These are phyloP conservation scores for Gambusia yucatana DNA, from an alignment of 2,797 vertebrate genomes.

Conservation along the genomic window DNA sequence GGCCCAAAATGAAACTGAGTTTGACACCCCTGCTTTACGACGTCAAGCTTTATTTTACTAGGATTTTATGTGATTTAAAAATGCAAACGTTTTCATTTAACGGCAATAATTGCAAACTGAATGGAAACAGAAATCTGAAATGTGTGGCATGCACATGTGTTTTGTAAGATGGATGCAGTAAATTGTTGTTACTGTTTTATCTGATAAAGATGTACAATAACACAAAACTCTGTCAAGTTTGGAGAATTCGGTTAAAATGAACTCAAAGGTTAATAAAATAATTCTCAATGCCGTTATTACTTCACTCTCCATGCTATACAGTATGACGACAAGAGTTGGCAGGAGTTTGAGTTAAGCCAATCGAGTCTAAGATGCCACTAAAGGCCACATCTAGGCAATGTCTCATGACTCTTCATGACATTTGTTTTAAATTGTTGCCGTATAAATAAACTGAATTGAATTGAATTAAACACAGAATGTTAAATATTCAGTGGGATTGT, in stretches of 20 bases:
- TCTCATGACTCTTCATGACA: no score
- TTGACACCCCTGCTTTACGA: no score
- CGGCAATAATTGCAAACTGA: background rate
- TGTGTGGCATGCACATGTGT: background rate
- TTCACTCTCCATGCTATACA: background rate
- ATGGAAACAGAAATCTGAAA: background rate
- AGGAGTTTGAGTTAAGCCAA: no score
- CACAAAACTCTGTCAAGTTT: background rate
- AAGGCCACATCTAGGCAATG: no score
- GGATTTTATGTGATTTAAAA: background rate
- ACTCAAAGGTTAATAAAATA: background rate
- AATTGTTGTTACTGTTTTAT: background rate
- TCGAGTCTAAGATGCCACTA: no score
- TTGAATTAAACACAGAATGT: background rate
- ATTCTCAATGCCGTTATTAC: background rate
- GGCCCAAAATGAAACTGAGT: no score
- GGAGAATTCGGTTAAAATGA: background rate
- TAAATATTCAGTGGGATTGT: background rate
- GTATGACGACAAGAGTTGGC: no score
- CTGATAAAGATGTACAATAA: background rate
- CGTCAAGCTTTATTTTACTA: background rate
- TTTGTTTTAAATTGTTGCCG: no score
- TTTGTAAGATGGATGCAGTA: background rate
- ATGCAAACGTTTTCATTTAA: background rate
- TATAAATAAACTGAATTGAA: background rate